Evolutionary conservation across 2,113 vertebrate genomes (phyloP).

Genomic region (Zeus faber): DNA sequence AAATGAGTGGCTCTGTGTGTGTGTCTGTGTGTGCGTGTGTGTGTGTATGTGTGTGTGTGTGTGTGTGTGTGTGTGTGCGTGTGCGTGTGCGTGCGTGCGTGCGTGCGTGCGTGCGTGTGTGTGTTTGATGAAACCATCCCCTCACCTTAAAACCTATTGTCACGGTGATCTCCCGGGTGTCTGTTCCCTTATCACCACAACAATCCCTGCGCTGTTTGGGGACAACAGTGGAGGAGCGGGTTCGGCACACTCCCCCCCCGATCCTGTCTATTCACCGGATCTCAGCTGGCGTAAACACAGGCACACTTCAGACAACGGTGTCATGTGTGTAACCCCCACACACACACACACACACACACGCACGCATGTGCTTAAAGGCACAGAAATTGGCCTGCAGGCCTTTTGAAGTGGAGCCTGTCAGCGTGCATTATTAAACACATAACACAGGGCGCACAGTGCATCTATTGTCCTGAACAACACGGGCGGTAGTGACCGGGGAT

Average conservation of each 20-base stretch:
- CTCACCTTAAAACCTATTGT: constrained; percentile 45
- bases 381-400: constrained; percentile 38
- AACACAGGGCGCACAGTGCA: constrained; percentile 35
- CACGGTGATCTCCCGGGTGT: constrained; percentile 34
- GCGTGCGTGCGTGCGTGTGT: background rate
- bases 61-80: constrained; percentile 1
- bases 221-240: constrained; percentile 65
- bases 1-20: background rate
- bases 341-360: background rate
- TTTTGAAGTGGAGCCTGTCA: constrained; percentile 11
- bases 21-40: background rate
- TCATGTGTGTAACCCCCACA: too few relatives aligned
- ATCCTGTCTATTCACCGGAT: constrained; percentile 43
- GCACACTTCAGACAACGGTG: constrained; percentile 54
- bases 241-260: constrained; percentile 45
- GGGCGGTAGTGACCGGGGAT: constrained; percentile 18
- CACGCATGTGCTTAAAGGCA: too few relatives aligned
- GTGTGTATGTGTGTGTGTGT: constrained; percentile 20
- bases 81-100: background rate
- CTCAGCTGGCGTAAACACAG: constrained; percentile 64
- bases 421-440: constrained; percentile 57
- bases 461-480: constrained; percentile 42
- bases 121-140: constrained; percentile 27
- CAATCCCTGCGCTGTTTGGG: constrained; percentile 68
- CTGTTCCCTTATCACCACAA: constrained; percentile 49